Conservation (phyloP, 1,140 invertebrate species). For the Drosophila miranda region DNA sequence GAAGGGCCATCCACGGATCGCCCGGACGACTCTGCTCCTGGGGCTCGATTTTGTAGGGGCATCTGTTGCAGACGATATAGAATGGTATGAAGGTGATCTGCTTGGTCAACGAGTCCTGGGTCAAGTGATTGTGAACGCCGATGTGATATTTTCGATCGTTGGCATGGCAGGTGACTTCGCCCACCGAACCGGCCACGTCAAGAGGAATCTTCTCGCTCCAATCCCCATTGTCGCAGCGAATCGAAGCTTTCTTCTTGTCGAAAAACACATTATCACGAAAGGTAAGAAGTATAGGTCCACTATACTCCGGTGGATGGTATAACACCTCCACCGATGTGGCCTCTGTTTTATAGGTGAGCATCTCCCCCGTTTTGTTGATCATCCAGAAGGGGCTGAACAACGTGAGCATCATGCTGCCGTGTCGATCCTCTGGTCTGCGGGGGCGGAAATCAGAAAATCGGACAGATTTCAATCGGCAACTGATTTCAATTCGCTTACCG, state of each 20-base stretch:
- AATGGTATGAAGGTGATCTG: constrained; percentile 98
- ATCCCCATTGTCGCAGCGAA: constrained; percentile 93
- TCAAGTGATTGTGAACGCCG: constrained; percentile 95
- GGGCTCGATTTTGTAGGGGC: constrained; percentile 89
- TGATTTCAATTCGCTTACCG: constrained; percentile 83
- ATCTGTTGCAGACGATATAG: constrained; percentile 95
- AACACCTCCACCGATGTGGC: constrained; percentile 88
- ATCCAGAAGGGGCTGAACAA: constrained; percentile 99
- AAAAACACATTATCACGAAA: constrained; percentile 95
- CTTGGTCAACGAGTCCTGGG: constrained; percentile 96
- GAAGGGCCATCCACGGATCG: constrained; percentile 84
- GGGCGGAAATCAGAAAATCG: neutral
- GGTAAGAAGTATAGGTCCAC: constrained; percentile 94
- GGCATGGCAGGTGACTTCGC: constrained; percentile 91
- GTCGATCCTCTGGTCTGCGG: constrained; percentile 78
- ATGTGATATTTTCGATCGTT: constrained; percentile 90
- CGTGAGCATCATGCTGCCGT: constrained; percentile 87
- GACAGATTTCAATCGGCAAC: neutral
- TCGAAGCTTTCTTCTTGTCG: constrained; percentile 94
- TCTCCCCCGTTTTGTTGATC: constrained; percentile 97
- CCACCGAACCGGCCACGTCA: constrained; percentile 97
- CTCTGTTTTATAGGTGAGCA: constrained; percentile 89
- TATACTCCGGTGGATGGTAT: constrained; percentile 91
- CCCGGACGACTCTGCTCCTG: constrained; percentile 89
- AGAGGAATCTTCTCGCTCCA: constrained; percentile 99